These are phyloP conservation scores for Hoplostethus mediterraneus DNA, from an alignment of 2,797 vertebrate species.

Conservation along the genomic window DNA sequence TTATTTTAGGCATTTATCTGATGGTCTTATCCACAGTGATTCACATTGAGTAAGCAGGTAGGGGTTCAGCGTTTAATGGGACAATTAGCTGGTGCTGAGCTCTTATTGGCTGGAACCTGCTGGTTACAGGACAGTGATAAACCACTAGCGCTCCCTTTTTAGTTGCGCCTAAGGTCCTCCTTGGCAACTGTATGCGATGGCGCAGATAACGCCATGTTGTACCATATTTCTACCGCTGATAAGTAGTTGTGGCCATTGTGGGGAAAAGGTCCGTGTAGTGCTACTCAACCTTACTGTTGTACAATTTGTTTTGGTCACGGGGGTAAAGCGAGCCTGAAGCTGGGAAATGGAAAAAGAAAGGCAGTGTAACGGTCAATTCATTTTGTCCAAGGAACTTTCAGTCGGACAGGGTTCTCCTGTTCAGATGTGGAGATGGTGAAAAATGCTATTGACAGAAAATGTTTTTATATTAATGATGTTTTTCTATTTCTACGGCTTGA, in stretches of 20 bases:
- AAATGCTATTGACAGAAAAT: background rate
- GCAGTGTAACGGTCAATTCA: background rate
- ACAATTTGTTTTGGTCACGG: slow-evolving; percentile 46
- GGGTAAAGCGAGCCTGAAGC: slow-evolving; percentile 19
- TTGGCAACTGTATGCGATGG: too few species aligned
- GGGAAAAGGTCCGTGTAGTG: slow-evolving; percentile 11
- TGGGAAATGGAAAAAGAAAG: slow-evolving; percentile 11
- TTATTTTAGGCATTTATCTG: background rate
- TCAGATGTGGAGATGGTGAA: background rate
- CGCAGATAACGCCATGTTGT: background rate
- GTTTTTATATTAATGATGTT: background rate
- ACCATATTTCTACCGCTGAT: background rate
- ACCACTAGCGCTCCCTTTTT: too few species aligned
- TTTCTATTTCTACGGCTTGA: background rate
- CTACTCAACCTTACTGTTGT: slow-evolving; percentile 14
- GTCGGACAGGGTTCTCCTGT: background rate
- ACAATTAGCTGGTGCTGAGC: too few species aligned
- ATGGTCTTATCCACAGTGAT: slow-evolving; percentile 9
- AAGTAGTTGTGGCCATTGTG: slow-evolving; percentile 17
- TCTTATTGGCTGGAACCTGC: too few species aligned
- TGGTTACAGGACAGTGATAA: too few species aligned
- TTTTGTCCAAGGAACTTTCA: background rate
- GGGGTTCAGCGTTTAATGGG: too few species aligned
- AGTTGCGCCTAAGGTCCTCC: too few species aligned
- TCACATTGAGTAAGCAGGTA: background rate